Conservation (phyloP, 2,888 invertebrate genomes). For the Phengaris alcon region DNA sequence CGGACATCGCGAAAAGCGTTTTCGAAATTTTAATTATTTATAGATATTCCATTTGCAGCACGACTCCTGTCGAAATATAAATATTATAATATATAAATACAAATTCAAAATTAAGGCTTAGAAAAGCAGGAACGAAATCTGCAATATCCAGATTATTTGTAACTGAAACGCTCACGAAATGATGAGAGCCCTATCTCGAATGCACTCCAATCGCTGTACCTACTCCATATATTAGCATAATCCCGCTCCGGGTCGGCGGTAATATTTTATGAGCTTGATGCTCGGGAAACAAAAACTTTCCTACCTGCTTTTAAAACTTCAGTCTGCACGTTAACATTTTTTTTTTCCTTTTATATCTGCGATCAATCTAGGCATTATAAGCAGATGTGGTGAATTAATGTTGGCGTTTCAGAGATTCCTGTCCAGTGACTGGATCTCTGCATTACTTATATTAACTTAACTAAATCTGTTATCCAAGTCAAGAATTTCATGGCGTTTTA, state of each 20-base stretch:
- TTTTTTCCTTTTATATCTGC: too few relatives aligned
- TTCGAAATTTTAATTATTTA: not conserved
- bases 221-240: constrained; percentile 9
- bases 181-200: not conserved
- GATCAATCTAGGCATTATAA: too few relatives aligned
- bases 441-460: too few relatives aligned
- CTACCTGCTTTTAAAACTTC: not conserved
- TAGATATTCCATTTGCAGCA: not conserved
- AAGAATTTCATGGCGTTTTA: too few relatives aligned
- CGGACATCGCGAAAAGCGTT: not conserved
- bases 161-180: not conserved
- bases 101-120: not conserved
- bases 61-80: not conserved
- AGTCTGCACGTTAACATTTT: not conserved
- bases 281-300: not conserved
- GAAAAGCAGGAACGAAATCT: not conserved
- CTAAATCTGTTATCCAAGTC: too few relatives aligned
- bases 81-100: not conserved
- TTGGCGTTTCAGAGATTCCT: too few relatives aligned
- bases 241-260: not conserved
- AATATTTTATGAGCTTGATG: constrained; percentile 15
- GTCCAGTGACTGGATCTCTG: too few relatives aligned
- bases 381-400: too few relatives aligned
- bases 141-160: not conserved
- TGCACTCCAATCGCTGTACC: constrained; percentile 4